Evolutionary conservation across 2,797 vertebrate species (phyloP), one percentile per base, ranked within the genome.

Genomic region (Oophaga sylvatica): DNA sequence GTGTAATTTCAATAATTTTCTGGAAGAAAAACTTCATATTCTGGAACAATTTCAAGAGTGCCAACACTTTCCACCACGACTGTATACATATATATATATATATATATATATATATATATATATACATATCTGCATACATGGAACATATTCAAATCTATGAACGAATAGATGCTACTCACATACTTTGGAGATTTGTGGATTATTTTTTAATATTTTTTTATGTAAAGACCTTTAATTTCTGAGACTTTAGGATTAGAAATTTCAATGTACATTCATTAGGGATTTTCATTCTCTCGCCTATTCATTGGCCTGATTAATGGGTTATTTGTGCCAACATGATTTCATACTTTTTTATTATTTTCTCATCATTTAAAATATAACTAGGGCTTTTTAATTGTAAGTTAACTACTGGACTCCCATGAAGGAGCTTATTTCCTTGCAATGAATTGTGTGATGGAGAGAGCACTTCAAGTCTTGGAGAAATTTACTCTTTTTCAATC

Each of bases 251-350:
- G 13, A 29, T 31, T 16, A 13, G 5, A 67, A 31, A 29, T 31
- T 68, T 68, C 26, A 68, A 5, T 31, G 26, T 68, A 2, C 19
- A 41, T 41, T 17, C 19, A 12, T 79, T 26, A 59, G 10, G 16
- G 7, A 79, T 35, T 17, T 60, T 26, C 56, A 3, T 65, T 26
- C 76, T 45, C 10, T 41, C 29, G 9, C 6, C 77, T 5, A 57
- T 29, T 60, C 78, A 63, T 16, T 79, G 26, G 35, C 10, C 63
- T 45, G 78, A 80, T 71, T 56, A 68, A 41, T 71, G 53, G 13
- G 56, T 86, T 86, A 8, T 57, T 80, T 59, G 65, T 86, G 31
- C 84, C 67, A 60, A n/a, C 26, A 83, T 83, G 19, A 60, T 83
- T 73, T 83, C 48, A 73, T 56, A 17, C n/a, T 68, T 20, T 68